Evolutionary conservation across 2,113 vertebrate species (phyloP), one percentile per base, ranked within the genome.

Genomic region (Uria aalge): DNA sequence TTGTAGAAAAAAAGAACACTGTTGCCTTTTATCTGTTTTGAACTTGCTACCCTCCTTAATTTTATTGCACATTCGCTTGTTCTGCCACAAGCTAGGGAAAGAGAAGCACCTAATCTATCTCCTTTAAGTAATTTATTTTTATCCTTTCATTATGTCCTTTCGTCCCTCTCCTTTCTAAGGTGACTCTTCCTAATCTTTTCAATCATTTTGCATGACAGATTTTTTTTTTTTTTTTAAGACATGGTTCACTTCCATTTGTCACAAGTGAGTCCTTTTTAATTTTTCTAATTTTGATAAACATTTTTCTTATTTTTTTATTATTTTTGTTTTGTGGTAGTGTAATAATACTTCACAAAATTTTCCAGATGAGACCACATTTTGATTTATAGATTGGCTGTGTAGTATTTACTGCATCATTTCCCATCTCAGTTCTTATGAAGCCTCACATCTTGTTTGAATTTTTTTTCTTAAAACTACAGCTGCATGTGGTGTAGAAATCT

Each of bases 361-460:
- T 89, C 71, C 75, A 93, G 67, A 83, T 83, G 63, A 92, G 59
- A 52, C 50, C 22, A 30, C 18, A 55, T 69, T 86, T 80, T 93
- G 59, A 95, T 94, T 95, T 95, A 92, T 73, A 68, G 47, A 23
- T 88, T 62, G 15, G 2, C 20, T 83, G 9, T 63, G 45, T 30
- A 92, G 7, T 73, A 82, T 83, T 96, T 90, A 80, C 67, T 84
- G 15, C 68, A 90, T 66, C 50, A 75, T 67, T 76, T 67, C 17
- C 29, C 10, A 47, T 92, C 67, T 73, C 62, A 92, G 62, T 60
- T 79, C 71, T 85, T 88, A 80, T 29, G 63, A 90, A 90, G 5
- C 13, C 17, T 85, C 93, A 96, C 93, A 96, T 96, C 85, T 95
- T 96, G 94, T 95, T 93, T 93, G 63, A 93, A 62, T 94, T 62